Base-by-base conservation (phyloP, 2,113 vertebrate genomes). In the Heliornis fulica region DNA sequence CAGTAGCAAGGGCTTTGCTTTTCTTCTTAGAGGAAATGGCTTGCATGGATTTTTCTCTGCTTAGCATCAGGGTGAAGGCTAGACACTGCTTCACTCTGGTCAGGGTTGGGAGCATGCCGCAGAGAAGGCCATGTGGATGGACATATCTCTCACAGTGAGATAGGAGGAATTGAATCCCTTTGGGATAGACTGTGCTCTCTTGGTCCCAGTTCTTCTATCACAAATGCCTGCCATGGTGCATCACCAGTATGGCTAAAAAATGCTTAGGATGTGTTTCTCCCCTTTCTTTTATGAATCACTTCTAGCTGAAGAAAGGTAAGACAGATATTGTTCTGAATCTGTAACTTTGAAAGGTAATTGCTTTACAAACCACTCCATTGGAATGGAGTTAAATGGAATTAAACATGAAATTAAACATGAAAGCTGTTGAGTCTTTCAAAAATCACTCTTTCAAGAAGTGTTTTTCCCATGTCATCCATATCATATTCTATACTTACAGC, bases 161-260 rank as follows among this genome's bases (percentile, higher is more conserved):
- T 4, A 36, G 54, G 19, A 87, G 43, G n/a, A 63, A 46, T 1
- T 46, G 26, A 40, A 23, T 60, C 9, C 11, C 5, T 65, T 68
- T 29, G 43, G 51, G 29, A 59, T 26, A 26, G 31, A 14, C 28
- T 38, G 25, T 19, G 16, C 19, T 53, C 19, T 17, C 34, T 90
- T 13, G 11, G 28, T 65, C 32, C 22, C 21, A 8, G 4, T 86
- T 71, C 19, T 8, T 4, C 29, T 15, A 45, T 31, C n/a, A 40
- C 15, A 4, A 8, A 29, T 38, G 26, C 15, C 2, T 11, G 36
- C 7, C 9, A 1, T 2, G 1, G 3, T 38, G 12, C 15, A 1
- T 20, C 60, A 84, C n/a, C 70, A 61, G 7, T 16, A n/a, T 15
- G 11, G 50, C 40, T 56, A 76, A 80, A 87, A 43, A 5, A 20